Percentiles rank a stretch among this genome's conserved stretches.
phyloP scores from a whole-genome alignment of 2,888 invertebrate species.

The Ophioninae sp. region DNA sequence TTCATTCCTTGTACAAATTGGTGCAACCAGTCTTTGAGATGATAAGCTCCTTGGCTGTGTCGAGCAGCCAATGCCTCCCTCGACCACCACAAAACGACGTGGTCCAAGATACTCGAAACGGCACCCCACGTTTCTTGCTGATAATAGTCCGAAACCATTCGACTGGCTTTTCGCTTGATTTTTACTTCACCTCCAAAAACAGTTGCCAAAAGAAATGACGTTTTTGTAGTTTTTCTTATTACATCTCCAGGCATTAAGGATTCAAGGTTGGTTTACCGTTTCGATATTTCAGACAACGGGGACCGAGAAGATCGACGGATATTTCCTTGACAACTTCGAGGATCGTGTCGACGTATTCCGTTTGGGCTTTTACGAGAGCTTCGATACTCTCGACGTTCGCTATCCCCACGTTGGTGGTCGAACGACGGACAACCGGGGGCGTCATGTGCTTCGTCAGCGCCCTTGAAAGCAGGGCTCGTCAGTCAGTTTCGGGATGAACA shows the following conservation, averaged over 20 bases:
- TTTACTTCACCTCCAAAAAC: slow-evolving; percentile 83
- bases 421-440: slow-evolving; percentile 82
- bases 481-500: too few relatives aligned
- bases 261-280: slow-evolving; percentile 78
- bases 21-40: slow-evolving; percentile 77
- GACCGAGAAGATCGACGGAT: slow-evolving; percentile 84
- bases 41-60: slow-evolving; percentile 77
- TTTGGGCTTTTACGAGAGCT: slow-evolving; percentile 86
- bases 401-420: slow-evolving; percentile 81
- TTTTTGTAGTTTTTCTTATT: background rate
- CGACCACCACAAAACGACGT: slow-evolving; percentile 93
- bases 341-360: slow-evolving; percentile 85
- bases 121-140: slow-evolving; percentile 91
- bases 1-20: slow-evolving; percentile 73
- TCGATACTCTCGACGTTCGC: slow-evolving; percentile 84
- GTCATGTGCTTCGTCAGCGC: slow-evolving; percentile 88
- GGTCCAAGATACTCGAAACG: slow-evolving; percentile 90
- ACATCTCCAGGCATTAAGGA: too few relatives aligned
- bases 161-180: slow-evolving; percentile 84
- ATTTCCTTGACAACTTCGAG: slow-evolving; percentile 84
- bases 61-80: slow-evolving; percentile 87
- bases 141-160: slow-evolving; percentile 87
- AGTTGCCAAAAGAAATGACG: too few relatives aligned
- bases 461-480: slow-evolving; percentile 78
- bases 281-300: slow-evolving; percentile 84